These are phyloP conservation scores for Chroicocephalus ridibundus DNA, from an alignment of 2,113 vertebrate genomes.

Conservation along the genomic window DNA sequence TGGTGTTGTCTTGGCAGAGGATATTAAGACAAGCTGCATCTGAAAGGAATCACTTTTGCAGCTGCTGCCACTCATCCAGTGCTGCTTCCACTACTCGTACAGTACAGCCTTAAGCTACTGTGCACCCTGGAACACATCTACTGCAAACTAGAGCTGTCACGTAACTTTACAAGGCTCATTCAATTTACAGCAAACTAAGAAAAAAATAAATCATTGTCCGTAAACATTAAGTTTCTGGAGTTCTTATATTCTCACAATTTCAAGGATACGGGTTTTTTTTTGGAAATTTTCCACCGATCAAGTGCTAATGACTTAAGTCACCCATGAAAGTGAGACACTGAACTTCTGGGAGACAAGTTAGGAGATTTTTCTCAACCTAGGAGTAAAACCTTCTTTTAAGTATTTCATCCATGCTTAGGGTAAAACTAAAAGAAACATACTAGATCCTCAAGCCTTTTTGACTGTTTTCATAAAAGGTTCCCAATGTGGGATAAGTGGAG, in stretches of 20 bases:
- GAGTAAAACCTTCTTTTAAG: background rate
- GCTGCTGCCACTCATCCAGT: background rate
- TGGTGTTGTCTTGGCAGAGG: background rate
- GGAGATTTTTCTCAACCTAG: background rate
- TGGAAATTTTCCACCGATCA: background rate
- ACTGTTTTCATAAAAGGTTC: background rate
- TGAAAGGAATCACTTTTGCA: background rate
- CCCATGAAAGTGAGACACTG: background rate
- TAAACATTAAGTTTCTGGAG: background rate
- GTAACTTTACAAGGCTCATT: background rate
- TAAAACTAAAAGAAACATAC: background rate
- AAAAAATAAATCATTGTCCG: background rate
- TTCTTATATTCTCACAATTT: background rate
- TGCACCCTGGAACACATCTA: background rate
- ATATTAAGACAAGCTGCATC: background rate
- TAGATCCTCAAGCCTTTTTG: background rate
- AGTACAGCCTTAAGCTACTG: background rate
- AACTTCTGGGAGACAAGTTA: background rate
- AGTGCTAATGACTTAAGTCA: background rate
- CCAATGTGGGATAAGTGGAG: background rate
- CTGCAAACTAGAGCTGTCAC: background rate
- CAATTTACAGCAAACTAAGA: background rate
- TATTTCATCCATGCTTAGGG: background rate
- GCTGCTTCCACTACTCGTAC: background rate
- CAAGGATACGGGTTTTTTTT: background rate